Base-by-base conservation (phyloP, 2,888 invertebrate species). In the Crepidodera aurea region DNA sequence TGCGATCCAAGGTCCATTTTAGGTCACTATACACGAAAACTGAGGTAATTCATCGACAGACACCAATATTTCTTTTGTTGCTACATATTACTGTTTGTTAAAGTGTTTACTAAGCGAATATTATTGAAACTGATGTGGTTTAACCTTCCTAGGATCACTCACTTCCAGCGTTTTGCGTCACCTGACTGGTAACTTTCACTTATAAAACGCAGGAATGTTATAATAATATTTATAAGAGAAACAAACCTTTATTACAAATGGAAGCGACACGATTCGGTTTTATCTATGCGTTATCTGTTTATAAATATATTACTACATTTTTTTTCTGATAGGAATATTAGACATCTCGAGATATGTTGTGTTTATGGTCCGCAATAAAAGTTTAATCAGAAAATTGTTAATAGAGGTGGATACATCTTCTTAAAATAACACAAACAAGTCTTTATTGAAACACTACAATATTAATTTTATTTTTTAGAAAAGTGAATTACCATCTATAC, bases 131-230 rank as follows among this genome's bases (percentile, higher is more conserved):
- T 42, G 10, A 42, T 29, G 40, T 32, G 44, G 13, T 34, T 25
- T 27, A 50, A 63, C 59, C 62, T 62, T 53, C 51, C 59, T 46
- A 22, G 32, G 15, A 56, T 18, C 27, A 10, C 48, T 25, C 27
- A 10, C 34, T 40, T 22, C 55, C 39, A 27, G 32, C 7, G 18
- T 19, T 62, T 57, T 53, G 34, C 62, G 58, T 58, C 62, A 54
- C 48, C 32, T 51, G 55, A 44, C 42, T 48, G 46, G 50, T 15
- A 46, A 62, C 62, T 63, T 63, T 63, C 63, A 63, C 63, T 63
- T 55, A 40, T 37, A 48, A 39, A 48, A 57, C 48, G 22, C 46
- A 16, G 48, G 48, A 37, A 48, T 48, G 46, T 46, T 46, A 37
- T 12, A 44, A 13, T n/a, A 46, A 22, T 29, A 18, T 57, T 37